Evolutionary conservation across 2,113 vertebrate genomes (phyloP).

Genomic region (Machaerirhynchus nigripectus): DNA sequence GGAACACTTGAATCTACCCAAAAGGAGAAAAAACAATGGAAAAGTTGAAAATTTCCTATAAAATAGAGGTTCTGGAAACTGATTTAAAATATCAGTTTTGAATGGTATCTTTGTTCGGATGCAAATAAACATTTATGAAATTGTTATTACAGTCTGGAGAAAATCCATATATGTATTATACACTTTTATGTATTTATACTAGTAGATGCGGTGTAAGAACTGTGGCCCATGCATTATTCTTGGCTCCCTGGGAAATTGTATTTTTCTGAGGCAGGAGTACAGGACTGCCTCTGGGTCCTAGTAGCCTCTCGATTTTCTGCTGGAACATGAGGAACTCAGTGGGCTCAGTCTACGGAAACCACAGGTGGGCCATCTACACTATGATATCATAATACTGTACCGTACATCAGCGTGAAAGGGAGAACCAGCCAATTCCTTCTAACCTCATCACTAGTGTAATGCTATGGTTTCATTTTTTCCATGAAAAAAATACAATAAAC

Average conservation of each 20-base stretch:
- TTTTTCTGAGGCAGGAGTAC: background rate
- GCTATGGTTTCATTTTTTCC: background rate
- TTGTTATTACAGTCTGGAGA: conserved; percentile 9
- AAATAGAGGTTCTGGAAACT: background rate
- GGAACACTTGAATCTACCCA: background rate
- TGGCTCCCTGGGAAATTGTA: background rate
- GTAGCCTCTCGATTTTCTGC: fast-evolving
- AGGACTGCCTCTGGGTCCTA: background rate
- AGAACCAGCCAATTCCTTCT: background rate
- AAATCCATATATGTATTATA: conserved; percentile 17
- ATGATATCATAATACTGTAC: background rate
- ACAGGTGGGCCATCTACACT: background rate
- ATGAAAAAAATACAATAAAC: background rate
- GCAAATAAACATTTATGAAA: conserved; percentile 53
- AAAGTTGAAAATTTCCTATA: background rate
- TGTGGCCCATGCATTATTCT: background rate
- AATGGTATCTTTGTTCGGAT: background rate
- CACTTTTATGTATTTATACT: background rate
- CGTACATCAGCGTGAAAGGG: background rate
- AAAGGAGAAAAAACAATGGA: background rate
- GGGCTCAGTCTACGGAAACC: background rate
- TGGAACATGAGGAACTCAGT: background rate
- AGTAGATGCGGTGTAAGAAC: background rate
- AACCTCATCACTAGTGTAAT: background rate
- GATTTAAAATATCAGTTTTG: background rate